Conservation (phyloP, 2,113 vertebrate species). For the Dasyprocta punctata region DNA sequence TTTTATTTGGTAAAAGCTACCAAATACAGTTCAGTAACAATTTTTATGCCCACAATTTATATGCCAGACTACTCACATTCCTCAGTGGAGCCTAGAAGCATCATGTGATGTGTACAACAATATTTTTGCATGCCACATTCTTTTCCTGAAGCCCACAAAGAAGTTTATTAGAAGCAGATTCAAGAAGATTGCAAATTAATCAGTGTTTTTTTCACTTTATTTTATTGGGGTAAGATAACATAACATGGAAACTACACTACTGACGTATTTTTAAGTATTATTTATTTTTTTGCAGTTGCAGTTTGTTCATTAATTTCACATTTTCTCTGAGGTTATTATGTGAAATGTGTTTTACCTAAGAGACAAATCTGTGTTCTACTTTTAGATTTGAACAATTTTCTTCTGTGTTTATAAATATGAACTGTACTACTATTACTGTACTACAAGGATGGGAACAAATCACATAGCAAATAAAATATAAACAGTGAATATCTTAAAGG, state of each 20-base stretch:
- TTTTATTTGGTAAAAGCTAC: not conserved
- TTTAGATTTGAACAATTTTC: slow-evolving; percentile 24
- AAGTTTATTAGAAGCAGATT: not conserved
- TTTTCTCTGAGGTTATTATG: not conserved
- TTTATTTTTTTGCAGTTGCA: not conserved
- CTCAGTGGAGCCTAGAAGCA: not conserved
- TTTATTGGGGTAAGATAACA: not conserved
- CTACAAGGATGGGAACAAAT: not conserved
- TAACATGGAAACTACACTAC: not conserved
- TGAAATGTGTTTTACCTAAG: not conserved
- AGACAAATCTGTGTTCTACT: not conserved
- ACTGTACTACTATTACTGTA: not conserved
- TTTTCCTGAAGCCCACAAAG: slow-evolving; percentile 1
- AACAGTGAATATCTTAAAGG: not conserved
- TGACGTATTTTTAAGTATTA: not conserved
- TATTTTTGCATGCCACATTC: not conserved
- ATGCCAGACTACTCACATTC: not conserved
- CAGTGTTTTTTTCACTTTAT: not conserved
- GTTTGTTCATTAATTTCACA: slow-evolving; percentile 11
- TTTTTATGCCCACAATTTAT: not conserved
- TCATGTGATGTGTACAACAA: not conserved
- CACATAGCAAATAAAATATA: not conserved
- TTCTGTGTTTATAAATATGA: not conserved
- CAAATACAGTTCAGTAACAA: not conserved
- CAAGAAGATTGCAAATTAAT: not conserved